phyloP scores from a whole-genome alignment of 2,797 vertebrate genomes.

The Sebastes minor region DNA sequence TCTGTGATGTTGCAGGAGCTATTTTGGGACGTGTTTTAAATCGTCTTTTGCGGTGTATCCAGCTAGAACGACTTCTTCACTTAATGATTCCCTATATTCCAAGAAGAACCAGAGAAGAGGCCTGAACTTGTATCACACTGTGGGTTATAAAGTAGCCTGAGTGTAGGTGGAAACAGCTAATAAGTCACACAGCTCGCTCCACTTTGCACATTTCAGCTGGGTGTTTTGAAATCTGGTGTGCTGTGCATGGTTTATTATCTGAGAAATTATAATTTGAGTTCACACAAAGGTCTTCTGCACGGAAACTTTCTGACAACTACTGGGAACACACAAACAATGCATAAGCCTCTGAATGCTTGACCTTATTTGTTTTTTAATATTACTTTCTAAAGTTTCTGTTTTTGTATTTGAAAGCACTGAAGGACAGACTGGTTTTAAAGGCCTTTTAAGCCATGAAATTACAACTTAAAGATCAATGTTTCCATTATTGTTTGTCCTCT shows the following conservation, averaged over 20 bases:
- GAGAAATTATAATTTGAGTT: not conserved
- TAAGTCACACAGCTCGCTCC: not conserved
- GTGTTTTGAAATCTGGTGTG: not conserved
- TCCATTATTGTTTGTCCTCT: not conserved
- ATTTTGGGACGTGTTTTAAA: not conserved
- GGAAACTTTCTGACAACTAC: not conserved
- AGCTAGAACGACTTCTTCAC: not conserved
- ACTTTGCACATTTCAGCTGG: not conserved
- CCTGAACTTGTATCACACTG: not conserved
- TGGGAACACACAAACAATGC: not conserved
- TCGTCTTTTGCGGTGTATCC: not conserved
- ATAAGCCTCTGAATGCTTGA: not conserved
- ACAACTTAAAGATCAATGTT: not conserved
- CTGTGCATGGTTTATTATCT: not conserved
- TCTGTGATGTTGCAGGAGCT: constrained; percentile 8
- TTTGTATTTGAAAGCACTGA: not conserved
- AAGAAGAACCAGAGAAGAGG: not conserved
- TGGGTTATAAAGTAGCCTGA: not conserved
- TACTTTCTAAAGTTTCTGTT: not conserved
- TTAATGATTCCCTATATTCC: not conserved
- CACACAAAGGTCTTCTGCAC: not conserved
- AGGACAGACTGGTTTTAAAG: not conserved
- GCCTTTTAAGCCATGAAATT: not conserved
- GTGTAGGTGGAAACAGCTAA: not conserved
- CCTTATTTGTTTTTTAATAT: not conserved